These are phyloP conservation scores for Medauroidea extradentata DNA, from an alignment of 1,140 invertebrate species.

Conservation along the genomic window DNA sequence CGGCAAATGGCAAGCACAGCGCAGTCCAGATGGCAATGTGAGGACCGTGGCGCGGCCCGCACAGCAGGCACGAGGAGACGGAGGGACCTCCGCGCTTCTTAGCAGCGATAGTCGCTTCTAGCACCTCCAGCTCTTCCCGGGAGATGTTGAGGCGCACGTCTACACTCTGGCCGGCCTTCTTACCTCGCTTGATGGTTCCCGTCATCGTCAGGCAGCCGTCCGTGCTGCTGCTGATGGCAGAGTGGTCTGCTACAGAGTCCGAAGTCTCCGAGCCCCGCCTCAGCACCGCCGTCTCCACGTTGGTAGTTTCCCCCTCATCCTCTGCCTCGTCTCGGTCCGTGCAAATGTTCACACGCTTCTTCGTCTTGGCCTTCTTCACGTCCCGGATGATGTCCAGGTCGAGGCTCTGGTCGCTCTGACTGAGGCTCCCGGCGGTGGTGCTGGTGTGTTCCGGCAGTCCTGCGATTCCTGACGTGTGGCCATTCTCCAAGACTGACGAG, in stretches of 20 bases:
- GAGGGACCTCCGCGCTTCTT: slow-evolving; percentile 27
- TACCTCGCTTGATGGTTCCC: slow-evolving; percentile 66
- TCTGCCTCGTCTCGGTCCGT: slow-evolving; percentile 8
- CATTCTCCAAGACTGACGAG: slow-evolving; percentile 1
- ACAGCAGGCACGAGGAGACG: background rate
- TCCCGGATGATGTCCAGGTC: slow-evolving; percentile 14
- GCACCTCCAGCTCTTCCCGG: slow-evolving; percentile 60
- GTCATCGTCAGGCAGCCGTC: slow-evolving; percentile 54
- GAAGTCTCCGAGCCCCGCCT: slow-evolving; percentile 27
- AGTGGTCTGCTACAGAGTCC: slow-evolving; percentile 26
- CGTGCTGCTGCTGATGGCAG: slow-evolving; percentile 20
- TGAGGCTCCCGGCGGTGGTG: slow-evolving; percentile 8
- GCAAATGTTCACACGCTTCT: slow-evolving; percentile 22
- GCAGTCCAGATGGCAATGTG: slow-evolving; percentile 64
- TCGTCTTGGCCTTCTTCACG: slow-evolving; percentile 11
- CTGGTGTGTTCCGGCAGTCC: background rate
- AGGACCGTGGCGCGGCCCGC: slow-evolving; percentile 47
- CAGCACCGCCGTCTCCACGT: slow-evolving; percentile 26
- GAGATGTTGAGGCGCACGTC: slow-evolving; percentile 68
- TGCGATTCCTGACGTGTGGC: background rate
- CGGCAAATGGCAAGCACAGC: slow-evolving; percentile 60
- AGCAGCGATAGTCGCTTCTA: slow-evolving; percentile 57
- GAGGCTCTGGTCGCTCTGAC: slow-evolving; percentile 14
- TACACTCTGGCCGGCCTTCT: slow-evolving; percentile 65
- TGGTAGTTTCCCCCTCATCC: slow-evolving; percentile 8